phyloP scores from a whole-genome alignment of 2,797 vertebrate species.

The Premnoplex brunnescens region DNA sequence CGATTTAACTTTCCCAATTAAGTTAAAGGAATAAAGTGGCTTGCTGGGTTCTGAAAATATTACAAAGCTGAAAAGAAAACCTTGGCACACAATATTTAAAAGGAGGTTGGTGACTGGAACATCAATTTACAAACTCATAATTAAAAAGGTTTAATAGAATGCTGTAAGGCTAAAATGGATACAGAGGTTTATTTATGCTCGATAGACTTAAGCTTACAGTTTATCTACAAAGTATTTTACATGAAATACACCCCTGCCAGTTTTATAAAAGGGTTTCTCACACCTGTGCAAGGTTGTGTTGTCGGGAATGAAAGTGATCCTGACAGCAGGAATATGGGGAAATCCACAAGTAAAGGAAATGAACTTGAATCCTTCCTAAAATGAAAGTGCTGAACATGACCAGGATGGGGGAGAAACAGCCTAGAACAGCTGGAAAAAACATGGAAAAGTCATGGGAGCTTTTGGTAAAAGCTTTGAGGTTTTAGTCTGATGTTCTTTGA shows the following conservation, averaged over 20 bases:
- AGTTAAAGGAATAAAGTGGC: not conserved
- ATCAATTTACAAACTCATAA: not conserved
- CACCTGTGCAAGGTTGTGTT: not conserved
- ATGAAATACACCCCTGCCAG: not conserved
- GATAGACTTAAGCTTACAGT: not conserved
- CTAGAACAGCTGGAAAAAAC: not conserved
- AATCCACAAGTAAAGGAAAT: not conserved
- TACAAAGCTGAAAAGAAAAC: not conserved
- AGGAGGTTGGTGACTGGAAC: not conserved
- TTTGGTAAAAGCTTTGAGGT: not conserved
- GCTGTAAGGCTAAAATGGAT: not conserved
- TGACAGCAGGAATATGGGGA: not conserved
- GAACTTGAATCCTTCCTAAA: not conserved
- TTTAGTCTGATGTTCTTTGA: not conserved
- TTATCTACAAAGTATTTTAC: constrained; percentile 29
- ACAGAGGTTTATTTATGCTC: not conserved
- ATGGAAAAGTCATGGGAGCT: not conserved
- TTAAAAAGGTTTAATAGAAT: not conserved
- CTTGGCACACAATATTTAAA: accelerated
- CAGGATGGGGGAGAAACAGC: not conserved
- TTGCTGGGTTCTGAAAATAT: not conserved
- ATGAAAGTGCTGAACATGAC: not conserved
- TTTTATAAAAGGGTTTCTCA: not conserved
- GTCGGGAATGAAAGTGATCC: not conserved
- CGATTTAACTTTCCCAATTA: not conserved